Evolutionary conservation across 2,113 vertebrate species (phyloP), one percentile per base, ranked within the genome.

Genomic region (Mugil cephalus): DNA sequence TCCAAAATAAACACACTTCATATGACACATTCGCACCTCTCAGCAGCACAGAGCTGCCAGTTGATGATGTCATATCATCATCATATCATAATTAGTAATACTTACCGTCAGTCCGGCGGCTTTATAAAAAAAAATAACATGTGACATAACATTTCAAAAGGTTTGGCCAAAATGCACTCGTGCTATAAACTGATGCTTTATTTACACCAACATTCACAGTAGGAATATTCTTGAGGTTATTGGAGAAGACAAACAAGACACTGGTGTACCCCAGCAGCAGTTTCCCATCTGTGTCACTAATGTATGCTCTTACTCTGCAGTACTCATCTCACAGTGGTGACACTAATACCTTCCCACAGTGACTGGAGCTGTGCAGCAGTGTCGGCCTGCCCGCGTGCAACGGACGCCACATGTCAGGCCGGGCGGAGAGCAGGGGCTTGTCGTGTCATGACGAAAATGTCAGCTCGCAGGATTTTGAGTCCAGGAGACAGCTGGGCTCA

Each of bases 401-500:
- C 53, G 61, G 55, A 42, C 8, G 34, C 56, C 66, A 77, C 46
- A 74, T 79, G 70, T 70, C 75, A 48, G 51, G 61, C 21, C 34
- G 47, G 39, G 3, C 17, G 21, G 65, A 64, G 82, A 17, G 30
- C 52, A 72, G 48, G 56, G 61, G 56, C 59, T 74, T 79, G 75
- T 74, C 84, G 81, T 82, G 74, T 88, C 80, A 82, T 64, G 24
- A 71, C 46, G 50, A 79, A 81, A 78, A 74, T 85, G 86, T 85
- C 77, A 79, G 61, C 55, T 61, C 15, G 47, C 56, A 39, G 71
- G 70, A 50, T 60, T 69, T 78, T 90, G 89, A 91, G 76, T 70
- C 70, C 35, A 5, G 13, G 40, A 38, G 87, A 90, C 91, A 92
- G 89, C 89, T 93, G 90, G 77, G 65, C 19, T 48, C 10, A 14